Percentiles rank a stretch among this genome's conserved stretches.
These are phyloP conservation scores for Falco novaeseelandiae DNA, from an alignment of 2,797 vertebrate species.

Conservation along the genomic window DNA sequence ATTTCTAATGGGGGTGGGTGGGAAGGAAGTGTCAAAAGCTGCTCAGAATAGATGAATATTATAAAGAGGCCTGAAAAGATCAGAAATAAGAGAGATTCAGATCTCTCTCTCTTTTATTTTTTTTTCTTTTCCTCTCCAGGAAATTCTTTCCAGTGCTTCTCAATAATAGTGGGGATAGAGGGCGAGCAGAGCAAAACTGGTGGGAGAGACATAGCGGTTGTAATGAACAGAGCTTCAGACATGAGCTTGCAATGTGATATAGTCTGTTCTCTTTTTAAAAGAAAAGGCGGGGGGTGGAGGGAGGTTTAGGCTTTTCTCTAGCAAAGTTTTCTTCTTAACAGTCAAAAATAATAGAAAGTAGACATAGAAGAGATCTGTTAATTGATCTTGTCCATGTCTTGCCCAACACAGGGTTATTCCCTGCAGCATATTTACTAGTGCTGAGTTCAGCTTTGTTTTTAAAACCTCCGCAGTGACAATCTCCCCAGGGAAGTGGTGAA, in stretches of 20 bases:
- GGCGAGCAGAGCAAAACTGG: not conserved
- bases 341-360: conserved; percentile 60
- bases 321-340: conserved; percentile 38
- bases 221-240: not conserved
- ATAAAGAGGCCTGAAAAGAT: not conserved
- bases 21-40: conserved; percentile 38
- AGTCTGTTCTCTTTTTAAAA: not conserved
- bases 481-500: conserved; percentile 64
- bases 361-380: conserved; percentile 33
- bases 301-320: not conserved
- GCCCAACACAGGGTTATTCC: conserved; percentile 53
- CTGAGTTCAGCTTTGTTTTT: conserved; percentile 72
- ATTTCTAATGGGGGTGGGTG: not conserved
- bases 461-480: conserved; percentile 63
- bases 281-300: not conserved
- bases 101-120: rapidly evolving
- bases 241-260: not conserved
- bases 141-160: not conserved
- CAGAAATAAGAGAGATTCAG: not conserved
- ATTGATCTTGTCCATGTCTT: conserved; percentile 65
- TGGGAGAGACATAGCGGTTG: not conserved
- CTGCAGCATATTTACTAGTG: conserved; percentile 65
- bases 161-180: not conserved
- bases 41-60: conserved; percentile 42
- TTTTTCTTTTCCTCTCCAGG: not conserved